Base-by-base conservation (phyloP, 2,797 vertebrate species). In the Cryptoprocta ferox region DNA sequence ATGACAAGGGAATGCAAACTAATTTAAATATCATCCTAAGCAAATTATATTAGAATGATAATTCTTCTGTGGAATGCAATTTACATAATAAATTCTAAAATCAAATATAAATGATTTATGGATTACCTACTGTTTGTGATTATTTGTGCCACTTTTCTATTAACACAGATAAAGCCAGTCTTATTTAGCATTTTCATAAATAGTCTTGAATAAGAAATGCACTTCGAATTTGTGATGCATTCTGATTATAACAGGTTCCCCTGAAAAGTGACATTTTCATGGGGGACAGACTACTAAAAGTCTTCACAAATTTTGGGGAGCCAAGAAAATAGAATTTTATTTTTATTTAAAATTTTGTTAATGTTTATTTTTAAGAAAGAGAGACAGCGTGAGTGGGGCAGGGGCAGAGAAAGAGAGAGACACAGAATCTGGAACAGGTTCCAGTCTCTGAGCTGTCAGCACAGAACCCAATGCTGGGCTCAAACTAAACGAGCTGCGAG, bases 61-160 rank as follows among this genome's bases (percentile, higher is more conserved):
- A 97, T 95, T 92, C 78, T 93, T 18, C 61, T 92, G 30, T 66
- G 75, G 48, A 50, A 86, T 66, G 26, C 37, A 90, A 97, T 94
- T 97, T 94, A 48, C 86, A 95, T 95, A 92, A 97, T 95, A 97
- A 94, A 96, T 85, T 96, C 78, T 92, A 96, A 97, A 96, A 91
- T 92, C 61, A 97, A 85, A 82, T 79, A 81, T 80, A 95, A 96
- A 94, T 92, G 63, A 95, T 91, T 97, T 96, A 93, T 93, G 66
- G 81, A 91, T 94, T 95, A 79, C 30, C 68, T 79, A 95, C 42
- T 95, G 39, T 94, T 95, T 75, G 19, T 32, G n/a, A 95, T 94
- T 95, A 92, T 89, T 96, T 97, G 45, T 89, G 24, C 24, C 45
- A 73, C 66, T 96, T 96, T 92, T 87, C 81, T 80, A 91, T 86